Evolutionary conservation across 2,888 invertebrate species (phyloP).

Genomic region (Epirrhoe alternata): DNA sequence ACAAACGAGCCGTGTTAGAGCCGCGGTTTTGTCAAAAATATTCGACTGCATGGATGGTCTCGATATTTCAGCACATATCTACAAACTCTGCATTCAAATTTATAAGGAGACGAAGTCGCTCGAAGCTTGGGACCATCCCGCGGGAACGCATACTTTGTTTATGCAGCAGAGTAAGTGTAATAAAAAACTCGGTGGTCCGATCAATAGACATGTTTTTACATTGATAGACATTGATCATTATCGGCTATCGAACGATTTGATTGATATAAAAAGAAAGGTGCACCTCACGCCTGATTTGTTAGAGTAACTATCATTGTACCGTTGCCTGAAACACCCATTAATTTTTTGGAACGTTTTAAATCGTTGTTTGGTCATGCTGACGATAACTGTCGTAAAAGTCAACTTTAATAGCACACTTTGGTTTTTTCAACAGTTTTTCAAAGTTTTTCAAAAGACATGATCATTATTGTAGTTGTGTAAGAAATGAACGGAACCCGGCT

Average conservation of each 20-base stretch:
- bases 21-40: conserved; percentile 63
- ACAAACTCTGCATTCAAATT: conserved; percentile 77
- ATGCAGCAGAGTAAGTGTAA: conserved; percentile 75
- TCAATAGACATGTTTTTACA: conserved; percentile 24
- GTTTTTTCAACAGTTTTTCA: too few species aligned
- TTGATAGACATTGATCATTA: conserved; percentile 22
- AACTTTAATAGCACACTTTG: too few species aligned
- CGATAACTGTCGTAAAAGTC: background rate
- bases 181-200: conserved; percentile 5
- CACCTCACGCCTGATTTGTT: conserved; percentile 26
- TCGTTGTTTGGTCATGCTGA: background rate
- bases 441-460: too few species aligned
- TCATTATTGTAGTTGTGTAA: too few species aligned
- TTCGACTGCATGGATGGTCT: conserved; percentile 76
- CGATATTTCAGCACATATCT: conserved; percentile 72
- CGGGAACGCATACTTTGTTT: conserved; percentile 75
- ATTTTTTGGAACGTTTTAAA: background rate
- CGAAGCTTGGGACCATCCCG: conserved; percentile 77
- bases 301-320: conserved; percentile 10
- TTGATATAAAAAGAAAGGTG: conserved; percentile 21
- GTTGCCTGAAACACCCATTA: background rate
- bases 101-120: conserved; percentile 79
- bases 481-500: too few species aligned
- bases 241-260: conserved; percentile 12
- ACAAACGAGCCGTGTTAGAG: conserved; percentile 72